Percentiles rank a stretch among this genome's conserved stretches.
Conservation (phyloP, 2,888 invertebrate genomes). For the Callosobruchus maculatus region DNA sequence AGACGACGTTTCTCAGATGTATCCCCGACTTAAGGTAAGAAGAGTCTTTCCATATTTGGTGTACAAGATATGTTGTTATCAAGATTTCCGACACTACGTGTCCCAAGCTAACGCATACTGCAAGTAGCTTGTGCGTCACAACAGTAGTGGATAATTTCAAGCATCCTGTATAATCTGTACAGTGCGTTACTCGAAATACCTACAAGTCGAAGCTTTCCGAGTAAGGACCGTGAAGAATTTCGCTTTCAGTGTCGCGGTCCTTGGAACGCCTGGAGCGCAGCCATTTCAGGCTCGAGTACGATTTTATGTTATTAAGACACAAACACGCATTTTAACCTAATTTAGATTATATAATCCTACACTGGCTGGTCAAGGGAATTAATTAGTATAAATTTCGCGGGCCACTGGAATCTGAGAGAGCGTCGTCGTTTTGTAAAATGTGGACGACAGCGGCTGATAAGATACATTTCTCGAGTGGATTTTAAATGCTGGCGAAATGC, state of each 20-base stretch:
- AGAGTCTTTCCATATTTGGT: no score
- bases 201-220: neutral
- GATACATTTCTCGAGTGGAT: neutral
- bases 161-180: neutral
- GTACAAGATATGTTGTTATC: no score
- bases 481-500: neutral
- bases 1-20: no score
- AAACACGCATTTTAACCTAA: neutral
- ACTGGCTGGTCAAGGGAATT: neutral
- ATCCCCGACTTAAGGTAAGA: no score
- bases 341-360: neutral
- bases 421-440: neutral
- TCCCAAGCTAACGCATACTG: no score
- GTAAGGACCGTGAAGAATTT: neutral
- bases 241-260: neutral
- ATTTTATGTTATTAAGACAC: neutral
- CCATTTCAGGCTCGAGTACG: neutral
- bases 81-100: no score
- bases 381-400: neutral
- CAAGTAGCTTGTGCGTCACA: no score
- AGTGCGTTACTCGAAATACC: neutral
- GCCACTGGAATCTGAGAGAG: neutral
- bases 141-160: neutral
- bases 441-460: neutral
- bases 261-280: neutral